These are phyloP conservation scores for Halictus quadricinctus DNA, from an alignment of 2,888 invertebrate species.

Conservation along the genomic window DNA sequence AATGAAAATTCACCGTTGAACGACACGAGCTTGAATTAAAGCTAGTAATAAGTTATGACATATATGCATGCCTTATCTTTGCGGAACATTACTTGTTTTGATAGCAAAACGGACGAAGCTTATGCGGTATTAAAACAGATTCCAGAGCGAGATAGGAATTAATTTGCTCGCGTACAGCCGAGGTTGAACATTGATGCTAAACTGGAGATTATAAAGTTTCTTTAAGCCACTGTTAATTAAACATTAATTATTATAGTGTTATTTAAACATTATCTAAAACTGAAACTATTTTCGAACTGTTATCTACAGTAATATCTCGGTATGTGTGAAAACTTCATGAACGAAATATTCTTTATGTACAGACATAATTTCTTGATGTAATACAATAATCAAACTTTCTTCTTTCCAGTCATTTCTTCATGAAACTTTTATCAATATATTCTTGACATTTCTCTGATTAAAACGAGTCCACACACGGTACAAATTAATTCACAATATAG, in stretches of 20 bases:
- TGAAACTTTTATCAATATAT: background rate
- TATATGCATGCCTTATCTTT: background rate
- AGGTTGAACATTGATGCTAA: background rate
- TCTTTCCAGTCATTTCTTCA: background rate
- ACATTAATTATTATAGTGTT: too few relatives aligned
- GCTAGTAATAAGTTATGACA: background rate
- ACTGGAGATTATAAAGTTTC: background rate
- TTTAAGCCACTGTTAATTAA: background rate
- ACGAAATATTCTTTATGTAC: background rate
- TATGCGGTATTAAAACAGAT: background rate
- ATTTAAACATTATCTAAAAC: too few relatives aligned
- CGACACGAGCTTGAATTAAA: background rate
- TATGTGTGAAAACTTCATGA: background rate
- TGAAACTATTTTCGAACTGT: background rate
- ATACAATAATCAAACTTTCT: background rate
- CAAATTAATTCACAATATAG: too few relatives aligned
- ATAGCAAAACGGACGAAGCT: background rate
- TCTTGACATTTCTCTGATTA: too few relatives aligned
- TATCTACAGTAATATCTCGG: background rate
- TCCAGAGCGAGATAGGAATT: background rate
- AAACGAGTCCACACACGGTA: background rate
- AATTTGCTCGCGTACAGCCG: background rate
- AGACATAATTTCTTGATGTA: background rate
- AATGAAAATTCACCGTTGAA: background rate
- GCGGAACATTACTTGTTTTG: background rate